Base-by-base conservation (phyloP, 1,140 invertebrate species). In the Pogonomyrmex barbatus region DNA sequence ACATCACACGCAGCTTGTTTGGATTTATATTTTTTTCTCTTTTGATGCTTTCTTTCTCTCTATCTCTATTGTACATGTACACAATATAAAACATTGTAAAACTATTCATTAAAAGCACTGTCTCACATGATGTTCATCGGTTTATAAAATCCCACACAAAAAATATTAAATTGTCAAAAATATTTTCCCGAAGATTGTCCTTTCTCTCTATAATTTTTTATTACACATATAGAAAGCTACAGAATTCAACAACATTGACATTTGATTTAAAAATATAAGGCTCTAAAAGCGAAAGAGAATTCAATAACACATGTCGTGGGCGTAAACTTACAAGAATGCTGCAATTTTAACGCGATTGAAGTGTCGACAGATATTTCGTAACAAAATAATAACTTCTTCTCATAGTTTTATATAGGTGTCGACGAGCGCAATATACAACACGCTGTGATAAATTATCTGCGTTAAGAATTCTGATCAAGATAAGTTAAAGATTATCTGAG, bases 61-160 rank as follows among this genome's bases (percentile, higher is more conserved):
- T 65, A 1, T 63, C 36, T 65, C 36, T 9, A n/a, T 39, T 5
- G 39, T 63, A 36, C 6, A 2, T 12, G 36, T 39, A 39, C 33
- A 39, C 33, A 45, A 79, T 67, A 67, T 81, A 24, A 54, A 54
- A 79, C 24, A 24, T 67, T 67, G 47, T 54, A 79, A 67, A 67
- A 70, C 65, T 67, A 8, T 56, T 36, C 12, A 54, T 81, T 50
- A 39, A 68, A 81, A 56, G 12, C 30, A 4, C 12, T 30, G 56
- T 77, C 39, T 10, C 17, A 12, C 12, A 1, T 56, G n/a, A 63
- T 36, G 9, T 47, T 17, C 0, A 77, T 50, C 30, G 14, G 6
- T 1, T 33, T 58, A 36, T 33, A 17, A 71, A 70, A 71, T 33
- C 30, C 42, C n/a, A 60, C 4, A 9, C 17, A 3, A 4, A 50